Base-by-base conservation (phyloP, 1,140 invertebrate species). In the Drosophila kohkoa region DNA sequence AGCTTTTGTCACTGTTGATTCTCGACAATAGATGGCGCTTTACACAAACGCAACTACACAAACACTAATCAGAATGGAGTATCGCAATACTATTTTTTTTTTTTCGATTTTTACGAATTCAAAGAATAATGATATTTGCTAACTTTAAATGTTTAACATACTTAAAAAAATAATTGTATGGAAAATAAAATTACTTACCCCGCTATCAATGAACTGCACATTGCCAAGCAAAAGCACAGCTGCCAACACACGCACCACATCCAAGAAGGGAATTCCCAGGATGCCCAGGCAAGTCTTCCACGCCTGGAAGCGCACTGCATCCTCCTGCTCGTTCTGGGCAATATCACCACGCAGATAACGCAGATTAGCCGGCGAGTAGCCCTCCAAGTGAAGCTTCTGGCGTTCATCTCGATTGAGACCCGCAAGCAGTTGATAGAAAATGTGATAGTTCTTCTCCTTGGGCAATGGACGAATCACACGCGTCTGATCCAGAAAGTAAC, bases 341-440 rank as follows among this genome's bases (percentile, higher is more conserved):
- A 94, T 95, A 89, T 97, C 96, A 52, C 95, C 93, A 87, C 96
- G 96, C 15, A 98, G 91, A 89, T 98, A 98, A 79, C 95, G 94
- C 45, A 98, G 92, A 85, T 97, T 97, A 49, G 95, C 94, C 1
- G 97, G 93, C 43, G 95, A 95, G 89, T 97, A 97, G 3, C 97
- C 96, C 82, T 98, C 96, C 35, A 98, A 93, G 87, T 97, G 96
- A 1, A 98, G 93, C 93, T 96, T 97, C 0, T 95, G 94, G 93
- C 97, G 95, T 93, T 99, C 98, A 78, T 99, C 98, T 51, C 95
- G 93, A 10, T 96, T 96, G 1, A 99, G 94, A 3, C 98, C 98
- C 11, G 97, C 97, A 25, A 99, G 93, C 96, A 99, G 96, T 93
- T 99, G 98, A 93, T 99, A 99, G 94, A 99, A 99, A 90, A 99